A percentile compares a stretch with the other conserved stretches of the same genome.
Conservation (phyloP, 2,113 vertebrate species). For the Xiphias gladius region DNA sequence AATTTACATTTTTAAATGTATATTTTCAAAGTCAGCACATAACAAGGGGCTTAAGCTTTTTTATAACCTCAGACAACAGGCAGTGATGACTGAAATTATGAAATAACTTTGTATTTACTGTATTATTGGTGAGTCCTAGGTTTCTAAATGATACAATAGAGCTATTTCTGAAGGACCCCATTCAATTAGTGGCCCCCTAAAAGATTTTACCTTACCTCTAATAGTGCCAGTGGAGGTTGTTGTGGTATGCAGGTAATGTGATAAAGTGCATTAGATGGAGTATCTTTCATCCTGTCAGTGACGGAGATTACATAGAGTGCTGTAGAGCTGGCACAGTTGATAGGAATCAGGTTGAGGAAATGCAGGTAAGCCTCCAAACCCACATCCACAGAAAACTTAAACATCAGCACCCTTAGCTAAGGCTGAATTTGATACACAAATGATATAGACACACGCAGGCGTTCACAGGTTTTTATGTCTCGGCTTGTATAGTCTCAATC, state of each 20-base stretch:
- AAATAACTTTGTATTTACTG: too few relatives aligned
- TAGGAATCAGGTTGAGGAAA: constrained; percentile 65
- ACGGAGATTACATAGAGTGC: constrained; percentile 28
- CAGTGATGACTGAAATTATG: too few relatives aligned
- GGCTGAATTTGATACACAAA: constrained; percentile 51
- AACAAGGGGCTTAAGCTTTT: too few relatives aligned
- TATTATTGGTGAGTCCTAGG: neutral
- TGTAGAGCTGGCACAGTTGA: constrained; percentile 43
- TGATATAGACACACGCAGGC: constrained; percentile 30
- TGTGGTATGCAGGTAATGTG: constrained; percentile 26
- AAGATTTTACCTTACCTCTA: neutral
- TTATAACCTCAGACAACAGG: too few relatives aligned
- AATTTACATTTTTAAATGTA: neutral
- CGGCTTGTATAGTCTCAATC: too few relatives aligned
- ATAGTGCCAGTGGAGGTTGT: neutral
- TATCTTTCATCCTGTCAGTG: constrained; percentile 45
- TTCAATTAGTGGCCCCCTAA: neutral
- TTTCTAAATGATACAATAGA: neutral
- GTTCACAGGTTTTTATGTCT: neutral
- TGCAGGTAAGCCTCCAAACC: constrained; percentile 69
- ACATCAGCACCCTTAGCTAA: constrained; percentile 26
- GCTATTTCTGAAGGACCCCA: neutral
- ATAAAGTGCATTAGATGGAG: constrained; percentile 19
- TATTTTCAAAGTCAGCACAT: too few relatives aligned
- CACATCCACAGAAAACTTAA: constrained; percentile 28